These are phyloP conservation scores for Empis stercorea DNA, from an alignment of 2,888 invertebrate genomes.

Conservation along the genomic window DNA sequence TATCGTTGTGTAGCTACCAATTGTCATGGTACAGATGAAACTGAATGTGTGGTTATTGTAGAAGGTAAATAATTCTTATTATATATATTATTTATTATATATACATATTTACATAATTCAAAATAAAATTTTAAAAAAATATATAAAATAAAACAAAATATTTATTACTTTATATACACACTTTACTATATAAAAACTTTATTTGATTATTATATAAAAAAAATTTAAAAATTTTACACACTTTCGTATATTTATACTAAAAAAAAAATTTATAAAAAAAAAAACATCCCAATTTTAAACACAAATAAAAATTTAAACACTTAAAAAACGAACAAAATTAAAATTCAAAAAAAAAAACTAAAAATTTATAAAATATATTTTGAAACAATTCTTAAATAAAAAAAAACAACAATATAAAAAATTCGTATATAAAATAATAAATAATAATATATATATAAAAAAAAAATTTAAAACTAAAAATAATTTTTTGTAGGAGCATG, in stretches of 20 bases:
- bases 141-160: background rate
- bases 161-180: no score
- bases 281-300: no score
- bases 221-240: no score
- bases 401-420: background rate
- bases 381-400: background rate
- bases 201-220: no score
- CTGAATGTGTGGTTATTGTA: constrained; percentile 87
- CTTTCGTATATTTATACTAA: no score
- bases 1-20: constrained; percentile 92
- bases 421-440: background rate
- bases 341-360: background rate
- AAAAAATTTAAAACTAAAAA: constrained; percentile 6
- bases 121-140: no score
- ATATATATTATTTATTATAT: background rate
- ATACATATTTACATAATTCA: background rate
- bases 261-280: no score
- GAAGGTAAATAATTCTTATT: constrained; percentile 72
- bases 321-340: no score
- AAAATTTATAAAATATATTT: constrained; percentile 1
- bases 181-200: no score
- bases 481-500: constrained; percentile 47
- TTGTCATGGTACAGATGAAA: constrained; percentile 88
- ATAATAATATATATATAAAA: background rate
- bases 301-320: constrained; percentile 1